A percentile compares a stretch with the other conserved stretches of the same genome.
Evolutionary conservation across 2,888 invertebrate species (phyloP).

Genomic region (Chalcosyrphus nemorum): DNA sequence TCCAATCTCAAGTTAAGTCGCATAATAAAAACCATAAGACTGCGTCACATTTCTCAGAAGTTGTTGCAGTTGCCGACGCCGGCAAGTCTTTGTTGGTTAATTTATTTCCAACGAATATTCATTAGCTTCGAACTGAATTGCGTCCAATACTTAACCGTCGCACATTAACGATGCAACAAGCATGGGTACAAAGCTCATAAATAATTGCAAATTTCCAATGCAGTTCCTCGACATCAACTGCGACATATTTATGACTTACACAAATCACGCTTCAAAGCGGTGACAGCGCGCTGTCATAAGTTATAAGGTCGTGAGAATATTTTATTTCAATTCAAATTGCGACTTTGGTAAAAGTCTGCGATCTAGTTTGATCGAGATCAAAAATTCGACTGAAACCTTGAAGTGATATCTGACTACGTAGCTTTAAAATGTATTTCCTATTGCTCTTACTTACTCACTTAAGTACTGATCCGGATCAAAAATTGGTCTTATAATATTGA

Average conservation of each 20-base stretch:
- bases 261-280: not conserved
- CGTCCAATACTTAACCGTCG: not conserved
- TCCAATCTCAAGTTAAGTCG: not conserved
- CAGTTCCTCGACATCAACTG: not conserved
- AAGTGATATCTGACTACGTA: too few species aligned
- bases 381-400: too few species aligned
- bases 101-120: not conserved
- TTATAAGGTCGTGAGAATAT: not conserved
- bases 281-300: not conserved
- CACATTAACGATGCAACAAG: slow-evolving; percentile 47
- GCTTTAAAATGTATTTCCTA: too few species aligned
- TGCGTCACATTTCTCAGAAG: not conserved
- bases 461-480: too few species aligned
- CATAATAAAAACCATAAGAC: not conserved
- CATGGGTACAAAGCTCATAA: slow-evolving; percentile 7
- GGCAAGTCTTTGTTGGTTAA: not conserved
- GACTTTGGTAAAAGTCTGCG: too few species aligned
- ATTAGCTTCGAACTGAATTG: not conserved
- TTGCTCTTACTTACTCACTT: too few species aligned
- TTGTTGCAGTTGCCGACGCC: not conserved
- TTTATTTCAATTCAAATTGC: not conserved
- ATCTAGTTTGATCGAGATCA: too few species aligned
- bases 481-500: too few species aligned
- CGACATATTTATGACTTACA: slow-evolving; percentile 1
- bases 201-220: slow-evolving; percentile 35